A percentile compares a stretch with the other conserved stretches of the same genome.
These are phyloP conservation scores for Bugulina stolonifera DNA, from an alignment of 2,888 invertebrate species.

Conservation along the genomic window DNA sequence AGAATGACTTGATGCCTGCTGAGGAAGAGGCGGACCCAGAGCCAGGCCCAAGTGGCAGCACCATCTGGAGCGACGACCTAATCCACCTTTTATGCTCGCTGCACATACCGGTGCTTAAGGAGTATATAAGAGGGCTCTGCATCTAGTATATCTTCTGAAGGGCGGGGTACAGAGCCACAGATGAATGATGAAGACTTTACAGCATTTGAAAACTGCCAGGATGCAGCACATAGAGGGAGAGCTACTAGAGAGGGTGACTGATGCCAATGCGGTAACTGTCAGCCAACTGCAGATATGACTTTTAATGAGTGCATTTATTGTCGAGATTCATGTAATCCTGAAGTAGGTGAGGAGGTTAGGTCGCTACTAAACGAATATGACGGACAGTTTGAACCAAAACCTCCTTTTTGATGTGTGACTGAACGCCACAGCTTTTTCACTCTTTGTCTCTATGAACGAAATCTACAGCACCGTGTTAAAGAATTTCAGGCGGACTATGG, in stretches of 20 bases:
- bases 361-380: not conserved
- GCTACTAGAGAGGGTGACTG: not conserved
- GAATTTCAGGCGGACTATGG: not conserved
- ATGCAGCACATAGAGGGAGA: not conserved
- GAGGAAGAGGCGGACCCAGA: too few species aligned
- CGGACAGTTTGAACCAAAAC: too few species aligned
- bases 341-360: not conserved
- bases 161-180: not conserved
- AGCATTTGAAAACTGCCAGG: not conserved
- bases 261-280: not conserved
- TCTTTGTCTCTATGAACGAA: not conserved
- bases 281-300: not conserved
- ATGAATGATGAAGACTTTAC: not conserved
- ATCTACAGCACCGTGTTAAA: not conserved
- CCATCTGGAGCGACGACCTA: too few species aligned
- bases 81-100: too few species aligned
- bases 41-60: too few species aligned
- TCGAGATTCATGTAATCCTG: too few species aligned
- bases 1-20: too few species aligned
- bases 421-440: not conserved
- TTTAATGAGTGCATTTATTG: not conserved
- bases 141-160: not conserved
- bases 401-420: not conserved
- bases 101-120: too few species aligned
- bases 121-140: too few species aligned